Conservation (phyloP, 2,888 invertebrate species). For the Lepidochrysops patricia region DNA sequence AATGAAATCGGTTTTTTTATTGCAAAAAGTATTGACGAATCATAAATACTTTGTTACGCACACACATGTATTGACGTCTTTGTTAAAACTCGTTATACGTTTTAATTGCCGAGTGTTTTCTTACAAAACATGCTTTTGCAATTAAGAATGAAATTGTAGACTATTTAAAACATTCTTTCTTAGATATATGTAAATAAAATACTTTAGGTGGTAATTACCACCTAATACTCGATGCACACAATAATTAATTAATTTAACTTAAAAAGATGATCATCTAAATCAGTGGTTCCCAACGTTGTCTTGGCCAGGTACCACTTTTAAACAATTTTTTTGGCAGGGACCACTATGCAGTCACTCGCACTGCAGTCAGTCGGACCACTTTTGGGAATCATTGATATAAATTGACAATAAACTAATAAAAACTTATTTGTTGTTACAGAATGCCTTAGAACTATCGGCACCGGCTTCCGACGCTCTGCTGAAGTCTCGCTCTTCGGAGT, state of each 20-base stretch:
- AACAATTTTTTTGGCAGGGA: too few species aligned
- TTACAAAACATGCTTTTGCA: not conserved
- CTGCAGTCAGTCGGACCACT: too few species aligned
- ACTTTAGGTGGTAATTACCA: too few species aligned
- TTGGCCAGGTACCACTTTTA: too few species aligned
- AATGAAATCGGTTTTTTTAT: not conserved
- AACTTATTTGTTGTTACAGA: constrained; percentile 75
- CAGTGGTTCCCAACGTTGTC: too few species aligned
- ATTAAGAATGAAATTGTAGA: not conserved
- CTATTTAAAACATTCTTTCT: not conserved
- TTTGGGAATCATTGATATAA: not conserved
- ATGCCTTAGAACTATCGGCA: constrained; percentile 91
- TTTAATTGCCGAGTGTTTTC: constrained; percentile 3
- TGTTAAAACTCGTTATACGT: constrained; percentile 12
- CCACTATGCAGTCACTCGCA: too few species aligned
- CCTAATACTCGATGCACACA: too few species aligned
- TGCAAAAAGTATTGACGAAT: not conserved
- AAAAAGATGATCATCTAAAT: too few species aligned
- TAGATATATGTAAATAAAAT: too few species aligned
- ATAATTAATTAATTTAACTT: too few species aligned
- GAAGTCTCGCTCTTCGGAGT: constrained; percentile 79
- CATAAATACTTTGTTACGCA: not conserved
- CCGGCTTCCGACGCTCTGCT: constrained; percentile 91
- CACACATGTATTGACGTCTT: constrained; percentile 2
- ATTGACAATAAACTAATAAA: not conserved